phyloP scores from a whole-genome alignment of 30 jellyfish, hydroid and myxozoan species.

The Cassiopea xamachana region DNA sequence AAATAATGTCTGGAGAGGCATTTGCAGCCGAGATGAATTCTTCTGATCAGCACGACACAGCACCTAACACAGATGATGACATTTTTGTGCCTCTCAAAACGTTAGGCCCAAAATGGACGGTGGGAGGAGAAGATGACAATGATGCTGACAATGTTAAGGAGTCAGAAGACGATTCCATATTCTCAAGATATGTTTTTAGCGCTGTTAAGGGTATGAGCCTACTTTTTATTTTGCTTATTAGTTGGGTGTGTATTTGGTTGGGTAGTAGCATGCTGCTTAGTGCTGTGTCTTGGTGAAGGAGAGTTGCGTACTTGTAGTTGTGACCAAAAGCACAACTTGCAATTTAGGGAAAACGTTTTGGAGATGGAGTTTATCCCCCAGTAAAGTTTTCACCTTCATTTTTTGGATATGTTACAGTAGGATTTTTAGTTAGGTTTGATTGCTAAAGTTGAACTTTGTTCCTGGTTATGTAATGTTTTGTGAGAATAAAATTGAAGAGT shows the following conservation, averaged over 20 bases:
- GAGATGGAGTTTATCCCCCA: too few relatives aligned
- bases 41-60: not conserved
- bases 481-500: too few relatives aligned
- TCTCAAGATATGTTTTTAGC: constrained; percentile 55
- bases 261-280: too few relatives aligned
- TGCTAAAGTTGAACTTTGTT: too few relatives aligned
- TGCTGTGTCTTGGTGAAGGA: too few relatives aligned
- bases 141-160: constrained; percentile 28
- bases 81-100: constrained; percentile 2
- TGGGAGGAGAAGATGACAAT: constrained; percentile 38
- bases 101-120: constrained; percentile 58
- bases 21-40: constrained; percentile 63
- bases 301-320: not conserved
- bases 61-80: not conserved
- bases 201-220: constrained; percentile 43
- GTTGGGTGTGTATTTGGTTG: too few relatives aligned
- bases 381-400: too few relatives aligned
- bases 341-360: too few relatives aligned
- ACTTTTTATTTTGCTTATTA: not conserved
- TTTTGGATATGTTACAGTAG: too few relatives aligned
- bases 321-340: not conserved
- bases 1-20: constrained; percentile 67
- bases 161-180: constrained; percentile 50
- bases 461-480: too few relatives aligned
- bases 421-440: too few relatives aligned